phyloP scores from a whole-genome alignment of 64 coral and sea anemone genomes.

The Pocillopora damicornis region DNA sequence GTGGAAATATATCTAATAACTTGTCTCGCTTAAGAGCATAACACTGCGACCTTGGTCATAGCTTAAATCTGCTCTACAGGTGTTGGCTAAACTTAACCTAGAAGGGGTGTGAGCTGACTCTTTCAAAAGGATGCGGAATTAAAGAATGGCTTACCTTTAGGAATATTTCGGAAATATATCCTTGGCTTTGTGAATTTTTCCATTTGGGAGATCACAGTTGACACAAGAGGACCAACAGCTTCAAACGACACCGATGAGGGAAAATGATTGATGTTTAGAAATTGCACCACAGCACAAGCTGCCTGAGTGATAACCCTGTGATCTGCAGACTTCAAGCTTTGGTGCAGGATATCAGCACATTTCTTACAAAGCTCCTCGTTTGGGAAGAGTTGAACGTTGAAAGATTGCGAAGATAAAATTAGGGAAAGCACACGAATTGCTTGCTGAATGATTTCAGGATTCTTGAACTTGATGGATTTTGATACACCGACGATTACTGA shows the following conservation, averaged over 20 bases:
- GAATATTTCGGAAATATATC: constrained; percentile 10
- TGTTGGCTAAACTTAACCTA: neutral
- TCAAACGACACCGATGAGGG: constrained; percentile 39
- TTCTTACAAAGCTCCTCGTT: constrained; percentile 45
- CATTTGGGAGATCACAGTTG: constrained; percentile 32
- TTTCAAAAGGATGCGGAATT: neutral
- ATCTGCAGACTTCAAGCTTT: constrained; percentile 64
- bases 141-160: constrained; percentile 1
- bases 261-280: constrained; percentile 48
- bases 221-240: constrained; percentile 26
- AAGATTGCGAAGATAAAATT: constrained; percentile 58
- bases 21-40: too few species aligned
- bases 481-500: constrained; percentile 56
- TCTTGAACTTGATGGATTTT: constrained; percentile 58
- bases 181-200: constrained; percentile 55
- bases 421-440: constrained; percentile 58
- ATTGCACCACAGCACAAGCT: constrained; percentile 30
- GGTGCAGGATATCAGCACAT: constrained; percentile 40
- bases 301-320: constrained; percentile 67
- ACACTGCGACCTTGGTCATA: too few species aligned
- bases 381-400: constrained; percentile 48
- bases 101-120: neutral
- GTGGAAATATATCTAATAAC: too few species aligned
- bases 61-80: too few species aligned
- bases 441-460: constrained; percentile 62